phyloP scores from a whole-genome alignment of 2,888 invertebrate species.

The Brachylomia viminalis region DNA sequence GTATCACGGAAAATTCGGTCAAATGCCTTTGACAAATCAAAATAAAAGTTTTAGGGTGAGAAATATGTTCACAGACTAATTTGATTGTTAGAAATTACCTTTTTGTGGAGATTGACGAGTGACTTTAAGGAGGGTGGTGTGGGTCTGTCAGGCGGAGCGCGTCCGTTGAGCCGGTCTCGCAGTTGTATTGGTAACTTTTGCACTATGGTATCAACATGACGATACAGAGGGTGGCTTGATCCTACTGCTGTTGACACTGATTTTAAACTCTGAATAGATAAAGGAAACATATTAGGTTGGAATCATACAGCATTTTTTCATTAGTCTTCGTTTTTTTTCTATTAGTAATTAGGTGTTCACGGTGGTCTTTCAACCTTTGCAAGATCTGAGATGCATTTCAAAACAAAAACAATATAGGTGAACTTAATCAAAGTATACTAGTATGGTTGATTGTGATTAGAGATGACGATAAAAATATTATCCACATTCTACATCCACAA shows the following conservation, averaged over 20 bases:
- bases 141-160: slow-evolving; percentile 91
- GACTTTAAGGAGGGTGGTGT: slow-evolving; percentile 94
- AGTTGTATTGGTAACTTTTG: slow-evolving; percentile 96
- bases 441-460: slow-evolving; percentile 14
- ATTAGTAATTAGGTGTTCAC: not conserved
- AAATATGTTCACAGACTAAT: not conserved
- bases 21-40: not conserved
- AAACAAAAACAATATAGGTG: not conserved
- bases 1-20: not conserved
- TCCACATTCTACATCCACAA: not conserved
- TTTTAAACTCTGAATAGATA: slow-evolving; percentile 93
- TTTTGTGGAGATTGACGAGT: slow-evolving; percentile 97
- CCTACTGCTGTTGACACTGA: slow-evolving; percentile 94
- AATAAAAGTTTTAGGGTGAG: no score
- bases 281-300: not conserved
- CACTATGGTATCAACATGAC: slow-evolving; percentile 96
- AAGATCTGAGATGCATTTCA: not conserved
- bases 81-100: slow-evolving; percentile 88
- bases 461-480: slow-evolving; percentile 18
- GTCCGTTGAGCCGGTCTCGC: slow-evolving; percentile 92
- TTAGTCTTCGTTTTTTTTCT: not conserved
- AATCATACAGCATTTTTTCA: not conserved
- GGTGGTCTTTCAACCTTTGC: not conserved
- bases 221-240: slow-evolving; percentile 93
- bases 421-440: slow-evolving; percentile 25